These are phyloP conservation scores for Trididemnum nubilum DNA, from an alignment of 23 tunicate genomes.

Conservation along the genomic window DNA sequence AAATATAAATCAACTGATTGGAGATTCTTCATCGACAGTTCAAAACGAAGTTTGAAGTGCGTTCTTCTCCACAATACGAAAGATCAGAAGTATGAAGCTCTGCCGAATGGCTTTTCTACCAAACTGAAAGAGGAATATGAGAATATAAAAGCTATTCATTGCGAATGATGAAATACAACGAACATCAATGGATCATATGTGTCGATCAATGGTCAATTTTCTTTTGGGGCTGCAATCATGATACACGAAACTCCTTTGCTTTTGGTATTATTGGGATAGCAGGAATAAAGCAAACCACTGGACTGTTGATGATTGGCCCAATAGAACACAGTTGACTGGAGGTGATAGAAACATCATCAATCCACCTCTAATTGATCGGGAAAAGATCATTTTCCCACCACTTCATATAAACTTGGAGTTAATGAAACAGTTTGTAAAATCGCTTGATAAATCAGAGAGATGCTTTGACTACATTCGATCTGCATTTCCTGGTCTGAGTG, in stretches of 20 bases:
- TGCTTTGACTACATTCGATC: conserved; percentile 8
- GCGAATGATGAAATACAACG: not conserved
- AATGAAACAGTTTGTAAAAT: conserved; percentile 35
- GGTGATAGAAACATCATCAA: not conserved
- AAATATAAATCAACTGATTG: not conserved
- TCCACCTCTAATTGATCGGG: not conserved
- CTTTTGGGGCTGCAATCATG: conserved; percentile 9
- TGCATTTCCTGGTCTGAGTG: not conserved
- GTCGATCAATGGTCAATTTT: conserved; percentile 20
- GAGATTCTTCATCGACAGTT: conserved; percentile 23
- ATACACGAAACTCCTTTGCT: conserved; percentile 21
- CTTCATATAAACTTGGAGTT: conserved; percentile 32
- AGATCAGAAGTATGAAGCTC: not conserved
- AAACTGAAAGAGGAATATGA: conserved; percentile 16
- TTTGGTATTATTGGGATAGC: conserved; percentile 8
- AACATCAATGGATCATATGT: not conserved
- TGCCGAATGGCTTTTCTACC: conserved; percentile 2
- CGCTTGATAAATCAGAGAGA: not conserved
- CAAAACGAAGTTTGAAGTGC: conserved; percentile 12
- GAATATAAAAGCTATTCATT: not conserved
- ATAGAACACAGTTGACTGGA: not conserved
- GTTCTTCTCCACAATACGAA: conserved; percentile 16
- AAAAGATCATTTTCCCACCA: conserved; percentile 1
- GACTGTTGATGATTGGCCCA: conserved; percentile 1
- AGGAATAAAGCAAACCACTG: not conserved